Conservation (phyloP, 2,888 invertebrate genomes). For the Lasius fuliginosus region DNA sequence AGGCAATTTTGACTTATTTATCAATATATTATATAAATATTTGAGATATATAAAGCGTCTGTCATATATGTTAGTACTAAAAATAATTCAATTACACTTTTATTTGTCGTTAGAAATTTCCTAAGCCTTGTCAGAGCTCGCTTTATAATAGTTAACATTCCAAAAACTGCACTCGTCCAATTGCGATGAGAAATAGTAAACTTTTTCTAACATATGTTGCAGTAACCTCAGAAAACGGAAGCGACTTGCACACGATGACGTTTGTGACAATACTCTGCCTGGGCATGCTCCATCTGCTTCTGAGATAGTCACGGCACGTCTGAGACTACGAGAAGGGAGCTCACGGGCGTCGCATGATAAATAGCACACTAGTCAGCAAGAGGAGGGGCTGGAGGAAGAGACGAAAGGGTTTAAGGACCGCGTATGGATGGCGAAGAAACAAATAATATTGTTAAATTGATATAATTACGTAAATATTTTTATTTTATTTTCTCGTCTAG, state of each 20-base stretch:
- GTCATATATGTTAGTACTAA: neutral
- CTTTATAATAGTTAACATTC: neutral
- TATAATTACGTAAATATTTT: constrained; percentile 61
- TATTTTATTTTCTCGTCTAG: neutral
- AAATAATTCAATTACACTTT: constrained; percentile 9
- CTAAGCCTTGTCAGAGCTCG: neutral
- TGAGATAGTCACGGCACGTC: constrained; percentile 80
- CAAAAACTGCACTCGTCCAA: neutral
- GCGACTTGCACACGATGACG: constrained; percentile 69
- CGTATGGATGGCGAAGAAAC: constrained; percentile 57
- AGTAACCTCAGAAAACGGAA: constrained; percentile 82
- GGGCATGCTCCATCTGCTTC: constrained; percentile 75
- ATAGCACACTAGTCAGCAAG: constrained; percentile 74
- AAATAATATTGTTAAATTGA: constrained; percentile 68
- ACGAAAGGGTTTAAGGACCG: constrained; percentile 56
- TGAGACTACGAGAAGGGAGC: constrained; percentile 68
- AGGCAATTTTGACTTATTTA: neutral
- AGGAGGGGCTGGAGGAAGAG: constrained; percentile 43
- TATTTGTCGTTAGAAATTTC: neutral
- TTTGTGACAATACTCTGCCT: constrained; percentile 76
- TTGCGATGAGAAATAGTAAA: constrained; percentile 20
- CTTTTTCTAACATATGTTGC: constrained; percentile 76
- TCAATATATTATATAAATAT: neutral
- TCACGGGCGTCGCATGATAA: constrained; percentile 71
- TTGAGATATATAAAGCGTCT: neutral